These are phyloP conservation scores for Actinia tenebrosa DNA, from an alignment of 64 coral and sea anemone species.

Conservation along the genomic window DNA sequence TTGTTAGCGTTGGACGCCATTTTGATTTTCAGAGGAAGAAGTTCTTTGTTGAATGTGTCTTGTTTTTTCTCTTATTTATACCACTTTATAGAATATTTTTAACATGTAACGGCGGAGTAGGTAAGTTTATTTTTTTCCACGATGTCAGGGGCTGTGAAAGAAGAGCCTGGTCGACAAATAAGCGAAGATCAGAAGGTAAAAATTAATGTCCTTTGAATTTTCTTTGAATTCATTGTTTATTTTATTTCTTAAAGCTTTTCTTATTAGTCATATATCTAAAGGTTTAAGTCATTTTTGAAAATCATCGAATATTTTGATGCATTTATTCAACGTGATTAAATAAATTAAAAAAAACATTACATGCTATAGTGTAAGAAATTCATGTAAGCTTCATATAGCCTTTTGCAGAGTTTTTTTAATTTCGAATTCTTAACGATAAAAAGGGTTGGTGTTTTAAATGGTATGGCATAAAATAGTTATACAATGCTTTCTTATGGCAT, in stretches of 20 bases:
- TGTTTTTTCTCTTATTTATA: background rate
- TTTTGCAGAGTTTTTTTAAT: no score
- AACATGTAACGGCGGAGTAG: background rate
- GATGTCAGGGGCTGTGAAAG: background rate
- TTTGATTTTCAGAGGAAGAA: background rate
- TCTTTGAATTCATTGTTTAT: background rate
- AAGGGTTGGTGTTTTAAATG: no score
- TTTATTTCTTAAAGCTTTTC: background rate
- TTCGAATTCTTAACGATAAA: no score
- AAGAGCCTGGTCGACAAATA: background rate
- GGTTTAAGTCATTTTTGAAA: no score
- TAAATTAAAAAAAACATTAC: no score
- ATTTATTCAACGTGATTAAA: no score
- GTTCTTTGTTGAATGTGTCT: background rate
- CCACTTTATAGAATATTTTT: background rate
- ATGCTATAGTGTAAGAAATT: no score
- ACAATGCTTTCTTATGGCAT: no score
- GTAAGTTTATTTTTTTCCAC: background rate
- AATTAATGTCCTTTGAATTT: background rate
- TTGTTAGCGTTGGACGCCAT: background rate
- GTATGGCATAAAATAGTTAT: no score
- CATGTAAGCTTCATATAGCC: no score
- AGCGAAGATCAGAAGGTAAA: conserved; percentile 11
- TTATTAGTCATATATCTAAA: background rate
- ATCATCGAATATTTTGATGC: no score